Evolutionary conservation across 2,888 invertebrate species (phyloP).

Genomic region (Lithosia quadra): DNA sequence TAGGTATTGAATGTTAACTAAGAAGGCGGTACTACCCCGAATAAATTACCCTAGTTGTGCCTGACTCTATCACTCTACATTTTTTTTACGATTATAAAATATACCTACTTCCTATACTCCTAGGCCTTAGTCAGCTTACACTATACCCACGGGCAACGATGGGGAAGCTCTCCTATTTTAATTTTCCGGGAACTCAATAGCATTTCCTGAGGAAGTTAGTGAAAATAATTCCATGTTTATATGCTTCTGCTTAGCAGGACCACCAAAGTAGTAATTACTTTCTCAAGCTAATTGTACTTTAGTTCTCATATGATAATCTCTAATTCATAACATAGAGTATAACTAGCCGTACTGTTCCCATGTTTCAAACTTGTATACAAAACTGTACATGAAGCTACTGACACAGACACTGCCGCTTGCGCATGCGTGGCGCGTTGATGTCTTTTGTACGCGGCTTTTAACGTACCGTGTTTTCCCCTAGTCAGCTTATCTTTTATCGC

Average conservation of each 20-base stretch:
- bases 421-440: slow-evolving; percentile 74
- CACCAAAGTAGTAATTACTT: slow-evolving; percentile 1
- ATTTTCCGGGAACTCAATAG: neutral
- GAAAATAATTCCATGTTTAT: neutral
- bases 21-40: neutral
- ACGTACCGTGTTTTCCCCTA: slow-evolving; percentile 56
- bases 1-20: no score
- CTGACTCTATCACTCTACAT: no score
- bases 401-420: slow-evolving; percentile 41
- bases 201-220: neutral
- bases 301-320: slow-evolving; percentile 15
- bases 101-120: no score
- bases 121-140: no score
- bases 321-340: slow-evolving; percentile 24
- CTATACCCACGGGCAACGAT: neutral
- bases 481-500: slow-evolving; percentile 58
- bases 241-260: neutral
- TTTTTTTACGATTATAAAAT: no score
- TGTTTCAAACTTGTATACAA: slow-evolving; percentile 51
- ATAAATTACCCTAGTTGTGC: no score
- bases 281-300: slow-evolving; percentile 4
- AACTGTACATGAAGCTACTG: slow-evolving; percentile 55
- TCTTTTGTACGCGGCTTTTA: slow-evolving; percentile 75
- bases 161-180: neutral
- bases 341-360: slow-evolving; percentile 36